Evolutionary conservation across 1,140 invertebrate species (phyloP), one percentile per base, ranked within the genome.

Genomic region (Bicyclus anynana): DNA sequence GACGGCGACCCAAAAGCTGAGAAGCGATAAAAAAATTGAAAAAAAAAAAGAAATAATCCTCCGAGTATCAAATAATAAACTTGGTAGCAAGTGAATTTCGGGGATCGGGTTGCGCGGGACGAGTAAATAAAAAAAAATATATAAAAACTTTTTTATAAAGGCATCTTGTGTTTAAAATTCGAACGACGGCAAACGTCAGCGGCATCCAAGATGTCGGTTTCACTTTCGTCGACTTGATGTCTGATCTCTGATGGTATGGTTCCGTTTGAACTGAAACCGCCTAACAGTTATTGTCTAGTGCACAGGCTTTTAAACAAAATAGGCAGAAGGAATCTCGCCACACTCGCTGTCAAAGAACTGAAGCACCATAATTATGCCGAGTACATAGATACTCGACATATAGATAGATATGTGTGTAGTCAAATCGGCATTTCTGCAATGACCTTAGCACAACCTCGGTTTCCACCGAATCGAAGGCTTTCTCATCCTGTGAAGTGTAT

Each of bases 61-160:
- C 80, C 63, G 73, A 85, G 84, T 85, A 87, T 87, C 84, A 84
- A 85, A 87, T 87, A 87, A 87, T 87, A 84, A 84, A 87, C 71
- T 85, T 87, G 77, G 84, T 84, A 87, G 84, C 84, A 87, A 87
- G 84, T 87, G 82, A 85, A 83, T 85, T 84, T 84, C 53, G 69
- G 72, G 64, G 79, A 84, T 87, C 80, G 80, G 82, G 79, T 87
- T 87, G 77, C 77, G 62, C 68, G 67, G 61, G 54, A 37, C 54
- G 47, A 21, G 48, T 53, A 65, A 57, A 52, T 69, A 67, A 73
- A 79, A 84, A 80, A 79, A 65, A 44, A 23, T 23, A 23, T 23
- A 23, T 23, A 23, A n/a, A 18, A 59, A 49, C 42, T 51, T 52
- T 29, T 47, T 26, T 16, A 18, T 47, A 20, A 47, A 47, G 27